Base-by-base conservation (phyloP, 2,888 invertebrate genomes). In the Baccha elongata region DNA sequence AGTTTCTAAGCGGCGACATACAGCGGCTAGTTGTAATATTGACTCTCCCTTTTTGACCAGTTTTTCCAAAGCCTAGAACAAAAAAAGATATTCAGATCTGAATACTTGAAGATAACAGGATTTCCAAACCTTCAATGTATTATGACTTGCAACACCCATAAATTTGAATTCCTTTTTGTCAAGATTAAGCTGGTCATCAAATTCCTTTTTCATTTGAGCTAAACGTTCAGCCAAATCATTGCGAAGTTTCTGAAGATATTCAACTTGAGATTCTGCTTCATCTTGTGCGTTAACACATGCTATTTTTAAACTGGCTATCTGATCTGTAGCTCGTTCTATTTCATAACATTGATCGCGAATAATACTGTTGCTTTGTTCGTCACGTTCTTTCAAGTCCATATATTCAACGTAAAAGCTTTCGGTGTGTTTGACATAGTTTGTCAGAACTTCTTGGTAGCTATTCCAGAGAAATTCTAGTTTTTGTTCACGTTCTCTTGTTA, bases 1-100 rank as follows among this genome's bases (percentile, higher is more conserved):
- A 0, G 93, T 93, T 87, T 95, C 95, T 76, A 94, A 92, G 87
- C 94, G 94, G 53, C 92, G 91, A 85, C 95, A 96, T 62, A 94
- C 93, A 37, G 92, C 91, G 0, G 93, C 91, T 72, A 95, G 88
- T 85, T 93, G 93, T 29, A 93, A 87, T n/a, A 95, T 90, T 17
- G 92, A 92, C 78, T 93, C 91, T 4, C 94, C 92, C 87, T 94
- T 94, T 21, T 91, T 90, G 37, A 91, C 89, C 1, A 93, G 88
- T n/a, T 89, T 89, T 86, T 93, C 91, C 0, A 94, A 90, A 50
- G 90, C 89, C 92, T 93, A 84, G 0, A 85, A 81, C 4, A 17
- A 44, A 10, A 15, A 68, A 29, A 32, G n/a, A 35, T 15, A 10
- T 5, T 17, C 4, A 35, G 35, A n/a, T 35, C 35, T 11, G 7